Evolutionary conservation across 2,113 vertebrate genomes (phyloP).

Genomic region (Cervus canadensis): DNA sequence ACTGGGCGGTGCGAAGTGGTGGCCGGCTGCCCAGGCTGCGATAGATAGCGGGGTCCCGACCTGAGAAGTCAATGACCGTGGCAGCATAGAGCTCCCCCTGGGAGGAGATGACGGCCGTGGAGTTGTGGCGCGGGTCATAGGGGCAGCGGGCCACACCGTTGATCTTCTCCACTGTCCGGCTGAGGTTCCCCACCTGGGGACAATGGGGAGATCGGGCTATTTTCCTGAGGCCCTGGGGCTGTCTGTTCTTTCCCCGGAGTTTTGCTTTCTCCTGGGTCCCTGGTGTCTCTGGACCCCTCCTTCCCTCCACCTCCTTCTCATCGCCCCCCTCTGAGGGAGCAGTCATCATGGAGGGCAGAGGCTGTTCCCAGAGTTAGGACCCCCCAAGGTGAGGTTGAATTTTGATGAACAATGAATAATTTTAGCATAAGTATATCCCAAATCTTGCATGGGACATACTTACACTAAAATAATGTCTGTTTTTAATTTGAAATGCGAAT

Average conservation of each 20-base stretch:
- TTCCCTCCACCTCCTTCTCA: not conserved
- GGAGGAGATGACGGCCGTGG: constrained; percentile 96
- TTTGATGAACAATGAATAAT: not conserved
- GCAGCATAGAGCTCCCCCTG: constrained; percentile 96
- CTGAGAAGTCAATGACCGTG: constrained; percentile 98
- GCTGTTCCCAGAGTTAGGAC: not conserved
- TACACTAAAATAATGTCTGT: not conserved
- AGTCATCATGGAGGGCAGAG: not conserved
- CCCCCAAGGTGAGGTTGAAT: not conserved
- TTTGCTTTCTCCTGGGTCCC: not conserved
- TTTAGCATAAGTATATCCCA: not conserved
- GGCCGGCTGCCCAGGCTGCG: constrained; percentile 96
- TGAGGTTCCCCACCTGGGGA: constrained; percentile 93
- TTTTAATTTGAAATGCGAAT: not conserved
- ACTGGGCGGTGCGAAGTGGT: constrained; percentile 95
- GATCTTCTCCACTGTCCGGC: constrained; percentile 91
- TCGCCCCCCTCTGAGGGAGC: not conserved
- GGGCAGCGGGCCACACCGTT: constrained; percentile 97
- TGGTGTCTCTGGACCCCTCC: not conserved
- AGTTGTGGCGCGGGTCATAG: constrained; percentile 97
- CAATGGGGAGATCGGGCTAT: not conserved
- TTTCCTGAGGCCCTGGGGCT: fast-evolving
- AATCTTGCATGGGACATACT: not conserved
- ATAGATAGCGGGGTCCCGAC: constrained; percentile 97
- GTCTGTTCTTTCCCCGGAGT: not conserved